Percentiles rank a stretch among this genome's conserved stretches.
These are phyloP conservation scores for Caenorhabditis drosophilae DNA, from an alignment of 2,888 invertebrate species.

Conservation along the genomic window DNA sequence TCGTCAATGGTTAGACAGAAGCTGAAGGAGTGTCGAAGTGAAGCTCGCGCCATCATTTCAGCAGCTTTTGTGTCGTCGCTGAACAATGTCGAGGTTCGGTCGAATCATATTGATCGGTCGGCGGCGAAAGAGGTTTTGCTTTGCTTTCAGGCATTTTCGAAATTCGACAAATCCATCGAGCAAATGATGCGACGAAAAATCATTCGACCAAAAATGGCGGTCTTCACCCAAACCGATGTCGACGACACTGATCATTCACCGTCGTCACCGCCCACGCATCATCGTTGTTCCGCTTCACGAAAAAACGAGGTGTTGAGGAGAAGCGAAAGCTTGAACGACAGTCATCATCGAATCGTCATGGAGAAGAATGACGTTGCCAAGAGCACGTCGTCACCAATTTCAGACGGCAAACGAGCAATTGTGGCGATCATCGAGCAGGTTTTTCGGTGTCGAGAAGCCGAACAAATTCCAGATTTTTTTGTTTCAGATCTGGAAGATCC, in stretches of 20 bases:
- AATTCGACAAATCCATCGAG: background rate
- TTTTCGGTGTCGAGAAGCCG: no score
- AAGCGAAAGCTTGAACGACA: no score
- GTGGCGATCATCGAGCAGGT: constrained; percentile 25
- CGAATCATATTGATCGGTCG: no score
- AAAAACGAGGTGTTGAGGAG: no score
- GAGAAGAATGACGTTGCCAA: background rate
- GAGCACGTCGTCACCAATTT: constrained; percentile 3
- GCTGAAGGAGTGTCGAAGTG: background rate
- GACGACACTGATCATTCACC: background rate
- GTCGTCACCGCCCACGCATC: no score
- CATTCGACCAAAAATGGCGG: background rate
- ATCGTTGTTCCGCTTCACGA: no score
- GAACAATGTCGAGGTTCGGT: background rate
- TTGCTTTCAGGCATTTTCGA: no score
- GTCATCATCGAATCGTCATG: no score
- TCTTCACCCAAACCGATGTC: background rate
- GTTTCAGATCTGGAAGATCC: constrained; percentile 28
- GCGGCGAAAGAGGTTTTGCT: no score
- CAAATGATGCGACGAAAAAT: background rate
- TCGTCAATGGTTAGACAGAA: no score
- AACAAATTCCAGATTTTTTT: background rate
- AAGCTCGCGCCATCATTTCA: background rate
- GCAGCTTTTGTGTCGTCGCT: background rate
- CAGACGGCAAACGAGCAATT: constrained; percentile 29